Base-by-base conservation (phyloP, 2,888 invertebrate species). In the Platynereis dumerilii region DNA sequence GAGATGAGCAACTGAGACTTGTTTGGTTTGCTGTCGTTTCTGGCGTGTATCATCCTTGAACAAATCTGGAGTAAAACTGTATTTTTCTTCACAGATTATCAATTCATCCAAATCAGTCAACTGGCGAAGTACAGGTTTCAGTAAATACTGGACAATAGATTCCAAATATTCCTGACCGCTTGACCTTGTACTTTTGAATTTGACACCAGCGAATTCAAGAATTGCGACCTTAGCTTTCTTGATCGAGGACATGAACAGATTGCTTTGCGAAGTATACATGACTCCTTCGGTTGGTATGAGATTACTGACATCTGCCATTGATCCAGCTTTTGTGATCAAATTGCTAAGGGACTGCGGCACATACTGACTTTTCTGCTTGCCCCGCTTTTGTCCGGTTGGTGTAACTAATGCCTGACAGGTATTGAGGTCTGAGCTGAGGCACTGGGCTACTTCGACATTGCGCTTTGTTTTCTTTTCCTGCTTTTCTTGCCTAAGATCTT, bases 51-150 rank as follows among this genome's bases (percentile, higher is more conserved):
- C 57, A 10, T 54, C 52, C 28, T 70, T 65, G 15, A 70, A 66
- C 1, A 20, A 28, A 55, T 70, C 68, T 1, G 68, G 70, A n/a
- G 70, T 70, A 24, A 65, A 70, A 7, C 17, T 70, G 69, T 42
- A n/a, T n/a, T 68, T 71, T 44, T 68, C 70, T 34, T 71, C 71
- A 64, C 69, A 71, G 2, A 71, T 57, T n/a, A 66, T 45, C 5
- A 71, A 29, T n/a, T 45, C 44, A 15, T 55, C n/a, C 2, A 65
- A 1, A 20, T 63, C 45, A 52, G 67, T 58, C 34, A 66, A 29
- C 15, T 57, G 22, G 7, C 20, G 53, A 24, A 60, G 29, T 27
- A 58, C 22, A 39, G 58, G 58, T 48, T 63, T 66, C 2, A 69
- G 1, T 1, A 67, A 24, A 45, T n/a, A 54, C 28, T 64, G 64